Conservation (phyloP, 2,888 invertebrate genomes). For the Agrochola litura region DNA sequence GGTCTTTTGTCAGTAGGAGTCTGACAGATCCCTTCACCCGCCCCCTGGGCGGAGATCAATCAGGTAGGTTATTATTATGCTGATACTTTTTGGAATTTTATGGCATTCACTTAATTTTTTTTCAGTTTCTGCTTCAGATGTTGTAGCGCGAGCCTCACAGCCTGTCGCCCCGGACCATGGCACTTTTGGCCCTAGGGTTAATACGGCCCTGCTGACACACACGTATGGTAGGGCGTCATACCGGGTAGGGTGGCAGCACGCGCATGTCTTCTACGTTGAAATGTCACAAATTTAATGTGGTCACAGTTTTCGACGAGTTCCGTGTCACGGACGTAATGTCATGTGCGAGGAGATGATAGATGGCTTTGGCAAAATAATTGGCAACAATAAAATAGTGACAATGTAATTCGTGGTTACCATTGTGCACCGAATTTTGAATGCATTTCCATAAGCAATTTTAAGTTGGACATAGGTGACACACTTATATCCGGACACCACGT, state of each 20-base stretch:
- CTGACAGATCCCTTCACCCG: too few species aligned
- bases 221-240: background rate
- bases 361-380: background rate
- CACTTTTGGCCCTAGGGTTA: too few species aligned
- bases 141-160: too few species aligned
- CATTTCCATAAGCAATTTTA: background rate
- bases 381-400: background rate
- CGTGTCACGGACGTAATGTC: background rate
- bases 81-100: too few species aligned
- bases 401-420: background rate
- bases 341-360: background rate
- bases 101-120: too few species aligned
- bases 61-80: too few species aligned
- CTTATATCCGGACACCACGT: background rate
- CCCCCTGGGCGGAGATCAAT: too few species aligned
- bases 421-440: background rate
- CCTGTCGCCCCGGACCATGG: too few species aligned
- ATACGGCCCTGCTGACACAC: too few species aligned
- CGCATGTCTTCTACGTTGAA: background rate
- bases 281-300: background rate
- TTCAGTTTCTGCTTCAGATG: too few species aligned
- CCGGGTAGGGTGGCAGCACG: background rate
- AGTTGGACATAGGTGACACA: too few species aligned
- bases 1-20: too few species aligned
- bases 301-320: background rate